Evolutionary conservation across 2,888 invertebrate genomes (phyloP).

Genomic region (Fabriciana adippe): DNA sequence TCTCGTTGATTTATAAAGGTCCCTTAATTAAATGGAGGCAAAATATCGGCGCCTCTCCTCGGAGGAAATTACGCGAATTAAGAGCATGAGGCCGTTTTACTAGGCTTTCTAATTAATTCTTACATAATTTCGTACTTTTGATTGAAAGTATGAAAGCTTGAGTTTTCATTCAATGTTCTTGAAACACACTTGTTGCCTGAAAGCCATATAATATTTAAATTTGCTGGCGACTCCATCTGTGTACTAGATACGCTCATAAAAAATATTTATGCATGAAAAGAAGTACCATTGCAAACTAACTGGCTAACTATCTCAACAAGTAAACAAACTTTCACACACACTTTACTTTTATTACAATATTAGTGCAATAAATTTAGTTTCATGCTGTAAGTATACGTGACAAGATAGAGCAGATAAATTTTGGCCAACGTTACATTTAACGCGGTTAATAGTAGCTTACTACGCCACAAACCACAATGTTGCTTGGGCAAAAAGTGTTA

Average conservation of each 20-base stretch:
- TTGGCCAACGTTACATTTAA: not conserved
- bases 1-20: constrained; percentile 57
- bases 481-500: not conserved
- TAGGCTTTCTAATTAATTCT: constrained; percentile 33
- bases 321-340: too few species aligned
- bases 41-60: constrained; percentile 46
- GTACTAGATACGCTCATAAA: too few species aligned
- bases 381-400: not conserved
- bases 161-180: too few species aligned
- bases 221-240: too few species aligned
- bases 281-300: too few species aligned
- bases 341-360: too few species aligned
- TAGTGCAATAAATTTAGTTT: too few species aligned
- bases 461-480: constrained; percentile 10
- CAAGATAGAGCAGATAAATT: not conserved
- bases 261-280: too few species aligned
- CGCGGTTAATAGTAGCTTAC: not conserved
- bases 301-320: too few species aligned
- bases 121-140: not conserved
- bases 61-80: constrained; percentile 45
- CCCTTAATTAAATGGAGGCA: constrained; percentile 54
- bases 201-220: too few species aligned
- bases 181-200: not conserved
- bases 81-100: constrained; percentile 32
- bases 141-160: too few species aligned